Evolutionary conservation across 2,888 invertebrate species (phyloP), one percentile per base, ranked within the genome.

Genomic region (Sinodicranocentrus sp.): DNA sequence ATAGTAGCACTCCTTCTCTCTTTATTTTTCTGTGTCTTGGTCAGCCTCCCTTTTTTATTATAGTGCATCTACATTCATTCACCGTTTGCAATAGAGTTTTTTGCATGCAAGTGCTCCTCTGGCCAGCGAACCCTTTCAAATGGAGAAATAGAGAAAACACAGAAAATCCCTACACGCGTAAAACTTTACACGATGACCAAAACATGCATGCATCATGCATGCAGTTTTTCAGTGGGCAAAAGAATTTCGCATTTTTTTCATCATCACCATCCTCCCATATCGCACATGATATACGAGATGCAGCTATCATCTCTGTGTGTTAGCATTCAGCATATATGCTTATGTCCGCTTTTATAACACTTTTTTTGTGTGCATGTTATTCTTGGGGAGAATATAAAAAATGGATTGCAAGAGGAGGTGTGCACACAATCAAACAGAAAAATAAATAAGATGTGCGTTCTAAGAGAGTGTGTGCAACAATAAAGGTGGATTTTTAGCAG

Each of bases 11-110:
- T 52, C 59, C 59, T 71, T n/a, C 48, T 48, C 71, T 71, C 44
- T 21, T 28, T 28, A 17, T 71, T 28, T 78, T 78, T 78, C 78
- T 78, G 44, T 78, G 78, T 78, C 78, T 78, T 78, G 78, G 78
- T 68, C 78, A 78, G 68, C 70, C 48, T 61, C 52, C 59, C 17
- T 76, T 25, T 61, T 23, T 21, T 25, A 33, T 15, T 26, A 59
- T 59, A 23, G 13, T 48, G 17, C 43, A 61, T 52, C 68, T 26
- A 6, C n/a, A n/a, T n/a, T n/a, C n/a, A n/a, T n/a, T n/a, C n/a
- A n/a, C n/a, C n/a, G n/a, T n/a, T n/a, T n/a, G n/a, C n/a, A n/a
- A n/a, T n/a, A n/a, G n/a, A n/a, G n/a, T n/a, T n/a, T n/a, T n/a
- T n/a, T n/a, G n/a, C n/a, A 59, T 26, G 19, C 61, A 28, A 61